Conservation (phyloP, 2,888 invertebrate species). For the Oasisia sp. region DNA sequence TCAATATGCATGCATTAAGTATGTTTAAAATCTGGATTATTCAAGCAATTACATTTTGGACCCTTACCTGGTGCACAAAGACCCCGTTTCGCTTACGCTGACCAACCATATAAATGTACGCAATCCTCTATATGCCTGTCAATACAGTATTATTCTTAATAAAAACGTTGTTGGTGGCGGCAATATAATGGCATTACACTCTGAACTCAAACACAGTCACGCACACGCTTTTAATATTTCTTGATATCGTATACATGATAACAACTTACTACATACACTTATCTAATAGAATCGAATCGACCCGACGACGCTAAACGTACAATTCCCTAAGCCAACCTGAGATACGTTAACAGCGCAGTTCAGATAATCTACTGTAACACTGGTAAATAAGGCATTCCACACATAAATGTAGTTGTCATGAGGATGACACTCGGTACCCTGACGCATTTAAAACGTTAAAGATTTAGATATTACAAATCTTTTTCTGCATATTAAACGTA, state of each 20-base stretch:
- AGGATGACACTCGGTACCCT: neutral
- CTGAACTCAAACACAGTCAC: neutral
- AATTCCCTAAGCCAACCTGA: neutral
- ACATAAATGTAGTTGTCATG: neutral
- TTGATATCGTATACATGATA: neutral
- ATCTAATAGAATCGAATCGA: neutral
- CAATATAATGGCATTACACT: neutral
- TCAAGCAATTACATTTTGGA: too few relatives aligned
- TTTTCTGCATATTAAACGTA: neutral
- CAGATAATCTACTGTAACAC: neutral
- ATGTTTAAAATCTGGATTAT: too few relatives aligned
- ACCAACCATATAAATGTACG: too few relatives aligned
- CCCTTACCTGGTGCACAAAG: too few relatives aligned
- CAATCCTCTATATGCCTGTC: too few relatives aligned
- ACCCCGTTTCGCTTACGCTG: too few relatives aligned
- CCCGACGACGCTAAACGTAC: neutral
- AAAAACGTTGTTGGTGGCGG: neutral
- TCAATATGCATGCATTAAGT: too few relatives aligned
- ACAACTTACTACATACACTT: neutral
- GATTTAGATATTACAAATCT: neutral
- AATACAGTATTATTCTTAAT: neutral
- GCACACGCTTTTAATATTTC: neutral
- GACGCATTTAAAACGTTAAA: neutral
- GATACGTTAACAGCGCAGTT: neutral
- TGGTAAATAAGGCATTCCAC: neutral